phyloP scores from a whole-genome alignment of 1,140 invertebrate species.

The Drosophila mayri region DNA sequence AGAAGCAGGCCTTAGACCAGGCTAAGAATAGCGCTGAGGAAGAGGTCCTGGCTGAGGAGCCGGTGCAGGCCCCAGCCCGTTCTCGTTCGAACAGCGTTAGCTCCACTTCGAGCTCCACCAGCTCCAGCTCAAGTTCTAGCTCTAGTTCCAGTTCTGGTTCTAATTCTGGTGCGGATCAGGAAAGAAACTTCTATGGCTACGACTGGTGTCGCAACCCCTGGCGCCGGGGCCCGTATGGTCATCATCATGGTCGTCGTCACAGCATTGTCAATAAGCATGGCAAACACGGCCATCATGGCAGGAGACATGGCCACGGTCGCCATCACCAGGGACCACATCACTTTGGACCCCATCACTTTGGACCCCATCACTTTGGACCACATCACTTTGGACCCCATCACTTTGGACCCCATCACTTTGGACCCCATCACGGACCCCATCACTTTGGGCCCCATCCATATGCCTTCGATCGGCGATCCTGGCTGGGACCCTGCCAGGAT shows the following conservation, averaged over 20 bases:
- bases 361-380: slow-evolving; percentile 6
- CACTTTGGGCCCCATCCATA: slow-evolving; percentile 27
- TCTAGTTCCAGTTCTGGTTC: slow-evolving; percentile 43
- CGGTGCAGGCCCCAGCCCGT: neutral
- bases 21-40: slow-evolving; percentile 14
- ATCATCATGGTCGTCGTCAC: slow-evolving; percentile 25
- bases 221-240: slow-evolving; percentile 25
- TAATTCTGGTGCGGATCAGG: slow-evolving; percentile 18
- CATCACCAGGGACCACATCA: neutral
- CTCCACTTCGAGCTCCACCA: slow-evolving; percentile 43
- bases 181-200: slow-evolving; percentile 8
- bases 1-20: slow-evolving; percentile 19
- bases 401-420: slow-evolving; percentile 5
- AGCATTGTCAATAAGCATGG: slow-evolving; percentile 22
- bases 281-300: slow-evolving; percentile 25
- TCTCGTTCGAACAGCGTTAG: slow-evolving; percentile 51
- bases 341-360: too few species aligned
- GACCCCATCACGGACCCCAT: neutral
- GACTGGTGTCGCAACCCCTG: slow-evolving; percentile 42
- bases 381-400: neutral
- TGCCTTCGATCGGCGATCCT: slow-evolving; percentile 22
- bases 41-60: neutral
- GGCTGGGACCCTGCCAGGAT: slow-evolving; percentile 25
- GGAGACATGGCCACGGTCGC: slow-evolving; percentile 12
- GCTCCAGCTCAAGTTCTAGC: slow-evolving; percentile 42